Evolutionary conservation across 2,113 vertebrate genomes (phyloP).

Genomic region (Platichthys stellatus): DNA sequence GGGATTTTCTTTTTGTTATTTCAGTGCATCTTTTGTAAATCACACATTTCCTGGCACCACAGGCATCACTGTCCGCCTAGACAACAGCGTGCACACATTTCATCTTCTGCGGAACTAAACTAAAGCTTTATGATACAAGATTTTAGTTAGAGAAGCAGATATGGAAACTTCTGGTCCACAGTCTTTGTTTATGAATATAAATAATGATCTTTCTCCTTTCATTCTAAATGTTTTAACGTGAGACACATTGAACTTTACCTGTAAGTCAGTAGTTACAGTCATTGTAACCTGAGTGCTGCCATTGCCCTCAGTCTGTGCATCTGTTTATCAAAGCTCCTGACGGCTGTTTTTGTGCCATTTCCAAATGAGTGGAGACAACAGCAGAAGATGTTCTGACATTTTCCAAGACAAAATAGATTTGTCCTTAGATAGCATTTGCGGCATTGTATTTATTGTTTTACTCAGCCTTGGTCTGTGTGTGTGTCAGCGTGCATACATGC

Average conservation of each 20-base stretch:
- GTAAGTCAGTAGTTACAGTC: not conserved
- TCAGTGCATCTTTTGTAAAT: not conserved
- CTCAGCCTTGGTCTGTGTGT: not conserved
- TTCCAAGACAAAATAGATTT: constrained; percentile 15
- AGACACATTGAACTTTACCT: not conserved
- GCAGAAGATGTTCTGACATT: constrained; percentile 17
- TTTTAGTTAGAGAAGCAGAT: too few species aligned
- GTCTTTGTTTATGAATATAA: not conserved
- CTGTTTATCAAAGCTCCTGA: constrained; percentile 11
- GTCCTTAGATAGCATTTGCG: constrained; percentile 28
- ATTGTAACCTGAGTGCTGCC: not conserved
- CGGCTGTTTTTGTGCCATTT: constrained; percentile 21
- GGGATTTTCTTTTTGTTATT: not conserved
- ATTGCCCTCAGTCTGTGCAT: constrained; percentile 15
- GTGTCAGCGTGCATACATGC: not conserved
- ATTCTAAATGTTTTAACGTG: not conserved
- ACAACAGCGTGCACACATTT: constrained; percentile 24
- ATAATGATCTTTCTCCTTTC: not conserved
- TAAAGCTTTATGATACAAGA: not conserved
- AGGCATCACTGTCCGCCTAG: constrained; percentile 1
- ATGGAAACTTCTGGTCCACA: not conserved
- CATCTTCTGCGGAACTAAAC: not conserved
- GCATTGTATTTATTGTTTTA: constrained; percentile 4
- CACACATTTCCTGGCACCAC: constrained; percentile 15
- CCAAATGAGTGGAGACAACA: constrained; percentile 2